These are phyloP conservation scores for Bellardia pandia DNA, from an alignment of 2,888 invertebrate genomes.

Conservation along the genomic window DNA sequence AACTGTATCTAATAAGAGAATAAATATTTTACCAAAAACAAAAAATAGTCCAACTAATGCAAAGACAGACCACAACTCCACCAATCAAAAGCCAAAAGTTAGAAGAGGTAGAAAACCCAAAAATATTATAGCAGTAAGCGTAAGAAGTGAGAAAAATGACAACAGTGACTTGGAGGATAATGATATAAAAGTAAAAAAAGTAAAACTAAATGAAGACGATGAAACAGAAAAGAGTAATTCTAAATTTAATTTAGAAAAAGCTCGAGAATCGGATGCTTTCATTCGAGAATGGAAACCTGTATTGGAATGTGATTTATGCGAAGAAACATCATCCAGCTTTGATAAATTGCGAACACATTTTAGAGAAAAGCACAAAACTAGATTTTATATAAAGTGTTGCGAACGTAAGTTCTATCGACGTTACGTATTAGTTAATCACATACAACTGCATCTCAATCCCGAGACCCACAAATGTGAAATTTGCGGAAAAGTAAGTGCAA, in stretches of 20 bases:
- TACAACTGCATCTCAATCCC: slow-evolving; percentile 74
- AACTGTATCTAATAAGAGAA: neutral
- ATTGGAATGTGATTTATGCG: slow-evolving; percentile 73
- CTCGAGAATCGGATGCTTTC: slow-evolving; percentile 69
- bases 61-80: too few relatives aligned
- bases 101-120: slow-evolving; percentile 17
- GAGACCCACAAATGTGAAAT: slow-evolving; percentile 74
- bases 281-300: slow-evolving; percentile 71
- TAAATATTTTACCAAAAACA: neutral
- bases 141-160: too few relatives aligned
- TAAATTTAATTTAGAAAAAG: slow-evolving; percentile 51
- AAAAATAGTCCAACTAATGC: neutral
- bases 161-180: neutral
- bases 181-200: slow-evolving; percentile 4
- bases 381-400: slow-evolving; percentile 74
- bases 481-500: slow-evolving; percentile 71
- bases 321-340: slow-evolving; percentile 57
- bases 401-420: slow-evolving; percentile 73
- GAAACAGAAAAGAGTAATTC: neutral
- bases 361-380: slow-evolving; percentile 67
- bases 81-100: neutral
- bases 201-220: neutral
- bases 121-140: neutral
- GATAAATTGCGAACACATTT: slow-evolving; percentile 73
- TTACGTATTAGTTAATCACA: slow-evolving; percentile 73